Evolutionary conservation across 2,113 vertebrate species (phyloP).

Genomic region (Dromiciops gliroides): DNA sequence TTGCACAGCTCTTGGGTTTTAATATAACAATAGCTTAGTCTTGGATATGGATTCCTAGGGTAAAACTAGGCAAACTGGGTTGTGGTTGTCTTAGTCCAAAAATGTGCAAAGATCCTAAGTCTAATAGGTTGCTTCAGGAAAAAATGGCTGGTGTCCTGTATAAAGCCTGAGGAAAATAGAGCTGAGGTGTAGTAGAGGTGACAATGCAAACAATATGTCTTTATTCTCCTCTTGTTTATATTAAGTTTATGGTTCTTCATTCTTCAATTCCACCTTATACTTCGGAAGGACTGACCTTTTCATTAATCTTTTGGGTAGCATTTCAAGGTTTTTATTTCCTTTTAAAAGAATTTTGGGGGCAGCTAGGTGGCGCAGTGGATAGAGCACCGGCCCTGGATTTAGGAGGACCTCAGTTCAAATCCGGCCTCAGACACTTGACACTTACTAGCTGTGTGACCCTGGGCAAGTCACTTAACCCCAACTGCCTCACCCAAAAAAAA

Average conservation of each 20-base stretch:
- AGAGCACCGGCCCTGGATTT: no score
- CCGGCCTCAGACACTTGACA: no score
- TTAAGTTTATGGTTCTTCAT: neutral
- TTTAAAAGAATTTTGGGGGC: neutral
- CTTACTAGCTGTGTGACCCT: no score
- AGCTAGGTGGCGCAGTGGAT: no score
- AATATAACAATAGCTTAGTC: neutral
- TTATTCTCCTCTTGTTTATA: neutral
- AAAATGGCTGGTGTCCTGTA: neutral
- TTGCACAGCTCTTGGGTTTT: neutral
- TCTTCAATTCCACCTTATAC: neutral
- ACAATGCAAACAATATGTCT: accelerated
- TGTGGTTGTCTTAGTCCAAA: neutral
- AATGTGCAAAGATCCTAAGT: neutral
- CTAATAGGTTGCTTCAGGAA: neutral
- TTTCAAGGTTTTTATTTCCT: neutral
- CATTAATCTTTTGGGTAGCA: neutral
- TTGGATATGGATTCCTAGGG: neutral
- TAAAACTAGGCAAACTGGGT: neutral
- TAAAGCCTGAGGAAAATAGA: neutral
- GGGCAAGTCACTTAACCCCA: no score
- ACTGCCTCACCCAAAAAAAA: no score
- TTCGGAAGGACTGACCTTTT: constrained; percentile 13
- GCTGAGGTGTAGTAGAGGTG: neutral
- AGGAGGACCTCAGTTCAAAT: no score